Conservation (phyloP, 2,113 vertebrate species). For the Perca schrenkii region DNA sequence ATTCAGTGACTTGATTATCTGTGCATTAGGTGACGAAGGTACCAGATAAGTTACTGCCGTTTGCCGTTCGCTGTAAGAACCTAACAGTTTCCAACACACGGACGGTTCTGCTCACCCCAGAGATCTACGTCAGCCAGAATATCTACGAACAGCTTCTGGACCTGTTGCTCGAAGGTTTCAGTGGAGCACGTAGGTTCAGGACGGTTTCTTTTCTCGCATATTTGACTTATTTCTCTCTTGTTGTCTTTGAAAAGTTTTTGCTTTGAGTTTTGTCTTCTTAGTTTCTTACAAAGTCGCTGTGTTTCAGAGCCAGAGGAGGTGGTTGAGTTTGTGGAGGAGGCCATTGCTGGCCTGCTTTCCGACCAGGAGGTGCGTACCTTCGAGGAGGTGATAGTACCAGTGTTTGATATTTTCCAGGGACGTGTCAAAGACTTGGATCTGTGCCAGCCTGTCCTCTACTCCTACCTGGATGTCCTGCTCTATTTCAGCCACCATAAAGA, state of each 20-base stretch:
- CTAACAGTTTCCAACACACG: constrained; percentile 91
- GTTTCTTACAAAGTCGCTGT: constrained; percentile 14
- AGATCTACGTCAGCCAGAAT: constrained; percentile 95
- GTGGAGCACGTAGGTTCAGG: constrained; percentile 88
- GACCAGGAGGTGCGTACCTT: constrained; percentile 97
- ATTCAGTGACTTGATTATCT: constrained; percentile 20
- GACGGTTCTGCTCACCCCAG: constrained; percentile 94
- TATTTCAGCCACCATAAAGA: constrained; percentile 95
- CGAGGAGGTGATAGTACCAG: constrained; percentile 92
- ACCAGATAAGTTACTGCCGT: constrained; percentile 94
- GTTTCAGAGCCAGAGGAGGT: constrained; percentile 91
- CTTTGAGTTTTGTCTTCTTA: background rate
- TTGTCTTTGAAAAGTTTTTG: background rate
- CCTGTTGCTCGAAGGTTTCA: constrained; percentile 91
- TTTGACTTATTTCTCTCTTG: background rate
- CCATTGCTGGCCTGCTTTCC: constrained; percentile 87
- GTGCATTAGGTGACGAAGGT: constrained; percentile 93
- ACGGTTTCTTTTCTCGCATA: background rate
- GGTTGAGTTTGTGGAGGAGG: constrained; percentile 93
- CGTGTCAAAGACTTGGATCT: constrained; percentile 94
- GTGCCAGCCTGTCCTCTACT: constrained; percentile 92
- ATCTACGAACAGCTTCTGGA: constrained; percentile 95
- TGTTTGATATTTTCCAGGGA: constrained; percentile 91
- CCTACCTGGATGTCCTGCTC: constrained; percentile 94
- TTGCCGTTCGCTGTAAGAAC: constrained; percentile 92